Percentiles rank a stretch among this genome's conserved stretches.
phyloP scores from a whole-genome alignment of 2,797 vertebrate genomes.

The Lacerta agilis region DNA sequence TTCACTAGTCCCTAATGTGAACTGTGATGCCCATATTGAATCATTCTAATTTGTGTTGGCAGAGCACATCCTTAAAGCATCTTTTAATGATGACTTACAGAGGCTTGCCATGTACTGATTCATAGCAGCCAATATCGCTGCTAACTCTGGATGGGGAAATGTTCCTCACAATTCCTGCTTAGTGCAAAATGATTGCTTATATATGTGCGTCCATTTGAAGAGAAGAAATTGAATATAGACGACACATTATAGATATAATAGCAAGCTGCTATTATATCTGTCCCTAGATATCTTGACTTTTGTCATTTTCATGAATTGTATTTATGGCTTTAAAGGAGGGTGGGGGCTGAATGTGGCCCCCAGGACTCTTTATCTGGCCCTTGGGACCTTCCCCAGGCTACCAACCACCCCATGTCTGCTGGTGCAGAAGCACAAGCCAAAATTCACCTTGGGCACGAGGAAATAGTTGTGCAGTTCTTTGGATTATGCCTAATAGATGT shows the following conservation, averaged over 20 bases:
- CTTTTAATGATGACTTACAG: background rate
- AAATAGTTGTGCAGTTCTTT: too few relatives aligned
- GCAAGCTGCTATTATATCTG: background rate
- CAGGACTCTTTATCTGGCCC: background rate
- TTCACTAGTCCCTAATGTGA: slow-evolving; percentile 15
- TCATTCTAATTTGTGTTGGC: slow-evolving; percentile 51
- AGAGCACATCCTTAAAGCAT: accelerated
- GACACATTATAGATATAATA: background rate
- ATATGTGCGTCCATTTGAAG: background rate
- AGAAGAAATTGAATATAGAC: background rate
- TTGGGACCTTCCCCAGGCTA: too few relatives aligned
- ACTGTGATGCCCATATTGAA: background rate
- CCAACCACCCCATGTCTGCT: too few relatives aligned
- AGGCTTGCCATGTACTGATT: background rate
- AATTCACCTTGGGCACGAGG: too few relatives aligned
- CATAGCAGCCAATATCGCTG: background rate
- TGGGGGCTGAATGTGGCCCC: too few relatives aligned
- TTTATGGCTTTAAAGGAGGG: too few relatives aligned
- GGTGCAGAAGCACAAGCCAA: too few relatives aligned
- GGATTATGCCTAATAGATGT: too few relatives aligned
- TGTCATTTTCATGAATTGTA: too few relatives aligned
- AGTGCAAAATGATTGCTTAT: background rate
- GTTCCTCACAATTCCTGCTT: background rate
- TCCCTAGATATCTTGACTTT: background rate
- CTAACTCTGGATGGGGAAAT: background rate